A percentile compares a stretch with the other conserved stretches of the same genome.
Evolutionary conservation across 2,113 vertebrate genomes (phyloP).

Genomic region (Cyphomyrus plagiostoma): DNA sequence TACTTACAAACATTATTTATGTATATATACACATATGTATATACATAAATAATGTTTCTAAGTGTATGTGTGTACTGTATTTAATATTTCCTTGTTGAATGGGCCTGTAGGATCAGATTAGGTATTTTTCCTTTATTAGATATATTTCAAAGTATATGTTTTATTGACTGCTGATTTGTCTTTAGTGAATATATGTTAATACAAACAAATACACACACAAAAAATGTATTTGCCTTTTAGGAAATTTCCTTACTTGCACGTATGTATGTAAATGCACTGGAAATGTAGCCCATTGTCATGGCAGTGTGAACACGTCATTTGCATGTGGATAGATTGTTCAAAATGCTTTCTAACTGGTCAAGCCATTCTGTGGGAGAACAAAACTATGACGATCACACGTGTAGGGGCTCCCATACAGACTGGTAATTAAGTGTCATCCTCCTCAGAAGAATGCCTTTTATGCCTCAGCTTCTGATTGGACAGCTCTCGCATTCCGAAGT

Average conservation of each 20-base stretch:
- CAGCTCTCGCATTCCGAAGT: background rate
- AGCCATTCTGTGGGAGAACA: background rate
- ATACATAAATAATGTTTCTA: too few species aligned
- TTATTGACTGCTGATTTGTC: background rate
- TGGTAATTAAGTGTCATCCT: slow-evolving; percentile 13
- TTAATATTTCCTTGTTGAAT: background rate
- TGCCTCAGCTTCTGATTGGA: background rate
- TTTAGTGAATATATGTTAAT: background rate
- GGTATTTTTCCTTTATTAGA: background rate
- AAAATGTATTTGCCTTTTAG: background rate
- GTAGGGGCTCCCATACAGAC: background rate
- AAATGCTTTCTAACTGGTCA: background rate
- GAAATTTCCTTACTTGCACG: slow-evolving; percentile 2
- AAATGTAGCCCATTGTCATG: background rate
- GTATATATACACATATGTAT: too few species aligned
- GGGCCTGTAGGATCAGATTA: background rate
- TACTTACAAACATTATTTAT: too few species aligned
- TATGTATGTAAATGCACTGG: slow-evolving; percentile 1
- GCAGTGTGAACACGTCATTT: slow-evolving; percentile 1
- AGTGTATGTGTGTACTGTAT: too few species aligned
- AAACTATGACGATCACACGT: background rate
- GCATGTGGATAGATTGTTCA: background rate
- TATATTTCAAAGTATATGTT: background rate
- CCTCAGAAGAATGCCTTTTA: background rate
- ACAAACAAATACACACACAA: background rate